These are phyloP conservation scores for Loriculus beryllinus DNA, from an alignment of 2,797 vertebrate species.

Conservation along the genomic window DNA sequence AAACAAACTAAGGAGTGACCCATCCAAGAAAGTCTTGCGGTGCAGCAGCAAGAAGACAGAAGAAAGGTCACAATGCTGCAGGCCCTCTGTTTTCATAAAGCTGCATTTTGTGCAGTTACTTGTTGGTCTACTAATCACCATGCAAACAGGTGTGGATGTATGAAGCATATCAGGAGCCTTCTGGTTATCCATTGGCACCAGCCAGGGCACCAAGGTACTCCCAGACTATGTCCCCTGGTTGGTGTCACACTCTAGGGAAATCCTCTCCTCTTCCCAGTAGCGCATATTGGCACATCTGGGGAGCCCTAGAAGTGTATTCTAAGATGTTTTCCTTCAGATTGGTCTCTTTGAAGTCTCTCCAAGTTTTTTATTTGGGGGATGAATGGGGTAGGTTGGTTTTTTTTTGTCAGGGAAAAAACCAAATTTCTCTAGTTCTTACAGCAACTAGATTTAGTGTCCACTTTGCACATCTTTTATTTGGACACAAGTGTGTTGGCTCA, in stretches of 20 bases:
- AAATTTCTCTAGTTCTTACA: not conserved
- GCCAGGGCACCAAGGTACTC: not conserved
- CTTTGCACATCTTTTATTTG: not conserved
- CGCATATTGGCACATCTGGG: not conserved
- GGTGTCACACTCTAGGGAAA: not conserved
- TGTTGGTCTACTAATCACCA: not conserved
- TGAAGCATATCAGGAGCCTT: not conserved
- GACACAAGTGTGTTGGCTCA: not conserved
- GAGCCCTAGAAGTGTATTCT: not conserved
- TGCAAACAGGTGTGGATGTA: not conserved
- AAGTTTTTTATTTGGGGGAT: not conserved
- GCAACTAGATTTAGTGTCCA: not conserved
- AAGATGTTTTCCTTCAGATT: not conserved
- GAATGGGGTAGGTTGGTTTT: fast-evolving
- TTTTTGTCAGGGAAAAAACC: not conserved
- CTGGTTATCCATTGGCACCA: not conserved
- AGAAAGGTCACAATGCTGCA: not conserved
- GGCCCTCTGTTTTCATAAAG: not conserved
- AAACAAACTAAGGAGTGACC: not conserved
- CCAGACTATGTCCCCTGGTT: not conserved
- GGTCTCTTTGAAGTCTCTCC: not conserved
- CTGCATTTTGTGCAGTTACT: not conserved
- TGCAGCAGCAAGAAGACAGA: not conserved
- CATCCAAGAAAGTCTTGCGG: not conserved
- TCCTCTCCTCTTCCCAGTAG: not conserved